phyloP scores from a whole-genome alignment of 2,797 vertebrate species.

The Miichthys miiuy region DNA sequence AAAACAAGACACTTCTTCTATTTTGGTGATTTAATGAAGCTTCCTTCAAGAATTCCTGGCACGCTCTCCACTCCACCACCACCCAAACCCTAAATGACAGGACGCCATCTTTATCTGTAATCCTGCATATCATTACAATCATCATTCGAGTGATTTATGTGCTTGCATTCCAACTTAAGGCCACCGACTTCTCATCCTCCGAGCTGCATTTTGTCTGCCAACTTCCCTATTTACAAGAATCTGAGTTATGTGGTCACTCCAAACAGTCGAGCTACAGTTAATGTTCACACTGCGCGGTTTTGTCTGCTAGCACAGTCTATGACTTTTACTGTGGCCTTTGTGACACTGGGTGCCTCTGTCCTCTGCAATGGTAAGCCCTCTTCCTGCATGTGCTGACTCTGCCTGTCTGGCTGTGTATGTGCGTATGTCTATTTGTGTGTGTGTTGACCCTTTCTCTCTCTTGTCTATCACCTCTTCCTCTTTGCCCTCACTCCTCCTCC shows the following conservation, averaged over 20 bases:
- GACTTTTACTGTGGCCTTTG: conserved; percentile 67
- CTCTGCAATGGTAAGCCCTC: conserved; percentile 40
- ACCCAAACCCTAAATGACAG: conserved; percentile 64
- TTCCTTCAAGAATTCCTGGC: conserved; percentile 43
- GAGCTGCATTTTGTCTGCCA: conserved; percentile 24
- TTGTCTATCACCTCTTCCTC: conserved; percentile 26
- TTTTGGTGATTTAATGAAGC: conserved; percentile 40
- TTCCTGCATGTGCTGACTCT: conserved; percentile 65
- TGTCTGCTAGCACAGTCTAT: conserved; percentile 25
- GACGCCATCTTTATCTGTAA: conserved; percentile 61
- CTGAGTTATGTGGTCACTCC: neutral
- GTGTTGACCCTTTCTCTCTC: conserved; percentile 46
- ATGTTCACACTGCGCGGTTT: conserved; percentile 7
- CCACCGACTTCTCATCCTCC: conserved; percentile 40
- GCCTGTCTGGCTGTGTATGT: conserved; percentile 61
- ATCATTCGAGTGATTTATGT: conserved; percentile 62
- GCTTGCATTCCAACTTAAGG: conserved; percentile 47
- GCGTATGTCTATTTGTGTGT: neutral
- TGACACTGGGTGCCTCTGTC: conserved; percentile 53
- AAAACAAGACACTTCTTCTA: conserved; percentile 4
- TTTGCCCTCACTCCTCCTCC: conserved; percentile 44
- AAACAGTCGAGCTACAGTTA: conserved; percentile 10
- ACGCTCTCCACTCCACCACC: conserved; percentile 42
- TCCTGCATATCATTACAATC: conserved; percentile 50
- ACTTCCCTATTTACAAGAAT: conserved; percentile 22